phyloP scores from a whole-genome alignment of 2,888 invertebrate genomes.

The Sepioteuthis lessoniana region DNA sequence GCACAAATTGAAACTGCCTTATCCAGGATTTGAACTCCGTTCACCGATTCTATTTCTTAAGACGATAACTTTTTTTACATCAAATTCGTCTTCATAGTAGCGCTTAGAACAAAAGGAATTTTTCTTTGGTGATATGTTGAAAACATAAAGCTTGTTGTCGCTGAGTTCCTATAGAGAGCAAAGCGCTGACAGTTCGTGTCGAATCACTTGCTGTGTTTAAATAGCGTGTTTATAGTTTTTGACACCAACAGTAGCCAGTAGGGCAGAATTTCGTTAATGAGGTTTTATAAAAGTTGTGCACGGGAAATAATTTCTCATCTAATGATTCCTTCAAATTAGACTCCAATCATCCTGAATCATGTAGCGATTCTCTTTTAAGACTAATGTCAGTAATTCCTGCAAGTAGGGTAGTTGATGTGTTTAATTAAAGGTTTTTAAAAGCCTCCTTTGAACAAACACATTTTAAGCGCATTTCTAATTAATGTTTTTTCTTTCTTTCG shows the following conservation, averaged over 20 bases:
- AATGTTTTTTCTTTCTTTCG: neutral
- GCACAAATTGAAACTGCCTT: no score
- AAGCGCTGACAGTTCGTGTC: neutral
- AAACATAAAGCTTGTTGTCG: neutral
- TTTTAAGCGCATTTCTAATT: neutral
- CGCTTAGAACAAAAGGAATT: no score
- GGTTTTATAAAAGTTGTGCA: neutral
- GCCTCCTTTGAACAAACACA: neutral
- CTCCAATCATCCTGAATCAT: neutral
- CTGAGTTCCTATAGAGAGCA: neutral
- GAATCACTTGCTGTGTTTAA: neutral
- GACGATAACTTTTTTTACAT: no score
- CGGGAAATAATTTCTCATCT: neutral
- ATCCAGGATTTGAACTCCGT: no score
- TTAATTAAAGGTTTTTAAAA: conserved; percentile 14
- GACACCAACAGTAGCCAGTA: conserved; percentile 17
- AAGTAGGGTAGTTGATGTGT: neutral
- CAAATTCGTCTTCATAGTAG: no score
- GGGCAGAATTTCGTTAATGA: neutral
- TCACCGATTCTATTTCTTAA: no score
- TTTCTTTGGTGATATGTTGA: neutral
- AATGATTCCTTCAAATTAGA: neutral
- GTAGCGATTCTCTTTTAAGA: neutral
- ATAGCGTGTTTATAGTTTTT: neutral
- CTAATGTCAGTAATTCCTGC: neutral